These are phyloP conservation scores for Torymus texanus DNA, from an alignment of 2,888 invertebrate species.

Conservation along the genomic window DNA sequence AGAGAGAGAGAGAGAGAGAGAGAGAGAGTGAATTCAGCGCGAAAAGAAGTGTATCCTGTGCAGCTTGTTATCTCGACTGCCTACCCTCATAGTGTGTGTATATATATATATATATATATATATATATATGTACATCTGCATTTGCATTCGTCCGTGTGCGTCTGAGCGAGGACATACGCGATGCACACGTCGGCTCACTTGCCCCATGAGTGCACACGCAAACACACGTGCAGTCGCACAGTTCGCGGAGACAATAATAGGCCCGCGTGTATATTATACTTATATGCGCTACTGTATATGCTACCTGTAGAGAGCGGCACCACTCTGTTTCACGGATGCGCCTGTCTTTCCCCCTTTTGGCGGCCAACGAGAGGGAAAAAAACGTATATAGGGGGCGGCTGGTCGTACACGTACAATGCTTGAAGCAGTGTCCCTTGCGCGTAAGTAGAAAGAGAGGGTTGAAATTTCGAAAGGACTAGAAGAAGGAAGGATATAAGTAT, in stretches of 20 bases:
- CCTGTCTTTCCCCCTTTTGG: constrained; percentile 41
- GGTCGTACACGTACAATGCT: background rate
- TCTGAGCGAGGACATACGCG: constrained; percentile 29
- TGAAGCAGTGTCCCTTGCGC: constrained; percentile 3
- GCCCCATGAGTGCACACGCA: constrained; percentile 49
- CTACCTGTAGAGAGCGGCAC: constrained; percentile 25
- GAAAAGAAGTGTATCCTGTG: constrained; percentile 57
- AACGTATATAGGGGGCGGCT: background rate
- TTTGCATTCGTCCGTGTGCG: constrained; percentile 7
- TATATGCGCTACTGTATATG: no score
- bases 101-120: constrained; percentile 32
- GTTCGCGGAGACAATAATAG: constrained; percentile 6
- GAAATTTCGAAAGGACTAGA: constrained; percentile 49
- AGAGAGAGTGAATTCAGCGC: constrained; percentile 17
- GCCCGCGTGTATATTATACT: background rate
- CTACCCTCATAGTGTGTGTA: background rate
- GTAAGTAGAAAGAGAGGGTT: constrained; percentile 48
- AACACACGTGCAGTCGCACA: background rate
- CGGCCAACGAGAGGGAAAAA: constrained; percentile 47
- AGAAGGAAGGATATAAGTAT: background rate
- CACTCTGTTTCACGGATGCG: background rate
- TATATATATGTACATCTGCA: constrained; percentile 45
- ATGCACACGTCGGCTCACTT: constrained; percentile 47
- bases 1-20: no score
- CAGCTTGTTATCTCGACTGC: constrained; percentile 57